These are phyloP conservation scores for Protonibea diacanthus DNA, from an alignment of 2,797 vertebrate species.

Conservation along the genomic window DNA sequence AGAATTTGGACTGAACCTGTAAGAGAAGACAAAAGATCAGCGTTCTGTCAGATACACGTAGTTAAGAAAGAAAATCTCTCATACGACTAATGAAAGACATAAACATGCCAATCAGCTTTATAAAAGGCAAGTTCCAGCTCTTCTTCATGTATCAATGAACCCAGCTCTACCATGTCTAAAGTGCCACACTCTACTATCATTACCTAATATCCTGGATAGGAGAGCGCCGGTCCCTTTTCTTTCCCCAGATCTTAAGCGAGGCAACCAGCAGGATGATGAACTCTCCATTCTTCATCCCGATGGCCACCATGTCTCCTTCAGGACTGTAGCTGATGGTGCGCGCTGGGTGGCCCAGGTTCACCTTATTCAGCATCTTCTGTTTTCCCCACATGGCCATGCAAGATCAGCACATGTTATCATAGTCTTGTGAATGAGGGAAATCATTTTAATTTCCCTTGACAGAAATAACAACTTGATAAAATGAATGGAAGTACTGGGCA, in stretches of 20 bases:
- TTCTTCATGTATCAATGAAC: background rate
- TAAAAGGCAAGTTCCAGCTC: background rate
- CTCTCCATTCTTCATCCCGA: constrained; percentile 98
- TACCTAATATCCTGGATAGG: constrained; percentile 97
- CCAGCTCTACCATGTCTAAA: background rate
- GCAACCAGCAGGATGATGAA: constrained; percentile 97
- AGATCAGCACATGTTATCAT: constrained; percentile 25
- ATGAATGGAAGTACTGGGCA: background rate
- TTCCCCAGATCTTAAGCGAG: constrained; percentile 98
- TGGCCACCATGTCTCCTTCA: constrained; percentile 98
- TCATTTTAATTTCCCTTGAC: background rate
- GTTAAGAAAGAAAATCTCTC: background rate
- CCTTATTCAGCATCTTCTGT: constrained; percentile 98
- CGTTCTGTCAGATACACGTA: background rate
- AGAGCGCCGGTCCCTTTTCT: constrained; percentile 95
- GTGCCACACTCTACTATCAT: background rate
- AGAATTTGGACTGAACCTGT: constrained; percentile 96
- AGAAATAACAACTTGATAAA: background rate
- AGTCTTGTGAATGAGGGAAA: background rate
- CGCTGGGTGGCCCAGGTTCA: constrained; percentile 94
- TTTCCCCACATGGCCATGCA: constrained; percentile 58
- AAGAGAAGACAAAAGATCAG: background rate
- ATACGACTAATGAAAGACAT: background rate
- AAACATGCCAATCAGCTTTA: background rate
- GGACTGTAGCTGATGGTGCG: constrained; percentile 95